Base-by-base conservation (phyloP, 2,888 invertebrate species). In the Syrista parreyssii region DNA sequence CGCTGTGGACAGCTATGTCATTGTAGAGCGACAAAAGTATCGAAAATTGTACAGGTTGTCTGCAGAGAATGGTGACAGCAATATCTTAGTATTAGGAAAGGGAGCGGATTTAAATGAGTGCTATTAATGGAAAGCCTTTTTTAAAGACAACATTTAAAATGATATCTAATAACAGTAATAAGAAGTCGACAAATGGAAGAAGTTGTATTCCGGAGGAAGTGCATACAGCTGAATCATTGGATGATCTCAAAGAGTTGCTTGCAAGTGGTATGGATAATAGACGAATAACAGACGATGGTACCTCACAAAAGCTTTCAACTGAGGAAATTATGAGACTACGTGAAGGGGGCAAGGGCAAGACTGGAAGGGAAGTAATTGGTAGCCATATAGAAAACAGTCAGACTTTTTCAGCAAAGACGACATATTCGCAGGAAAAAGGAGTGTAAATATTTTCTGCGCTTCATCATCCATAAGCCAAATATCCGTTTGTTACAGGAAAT, bases 341-440 rank as follows among this genome's bases (percentile, higher is more conserved):
- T 84, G 95, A 95, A 79, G 95, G 95, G 83, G 96, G 97, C n/a
- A n/a, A n/a, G n/a, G n/a, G n/a, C 36, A 92, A 94, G 33, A 95
- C 95, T 80, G 97, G 97, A 0, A 95, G 95, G 31, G 96, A 96
- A 87, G 97, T 99, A 83, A 95, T 99, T 9, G 96, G 95, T 81
- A 96, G 96, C 77, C 93, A 99, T 23, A 96, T 99, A 75, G 96
- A 96, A 81, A 98, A 98, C 89, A 99, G 98, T 30, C 96, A 95
- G 83, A 98, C 98, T 0, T 99, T 99, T 91, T 94, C 94, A 68
- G 93, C 94, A 78, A 98, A 98, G 93, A 99, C 98, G 0, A 97
- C 96, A 87, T 99, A 95, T 91, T 96, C 97, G 0, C 97, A 99
- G 91, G 97, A 97, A 99, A 90, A 99, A 99, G 91, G 97, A 97